Base-by-base conservation (phyloP, 2,888 invertebrate genomes). In the Apotomis betuletana region DNA sequence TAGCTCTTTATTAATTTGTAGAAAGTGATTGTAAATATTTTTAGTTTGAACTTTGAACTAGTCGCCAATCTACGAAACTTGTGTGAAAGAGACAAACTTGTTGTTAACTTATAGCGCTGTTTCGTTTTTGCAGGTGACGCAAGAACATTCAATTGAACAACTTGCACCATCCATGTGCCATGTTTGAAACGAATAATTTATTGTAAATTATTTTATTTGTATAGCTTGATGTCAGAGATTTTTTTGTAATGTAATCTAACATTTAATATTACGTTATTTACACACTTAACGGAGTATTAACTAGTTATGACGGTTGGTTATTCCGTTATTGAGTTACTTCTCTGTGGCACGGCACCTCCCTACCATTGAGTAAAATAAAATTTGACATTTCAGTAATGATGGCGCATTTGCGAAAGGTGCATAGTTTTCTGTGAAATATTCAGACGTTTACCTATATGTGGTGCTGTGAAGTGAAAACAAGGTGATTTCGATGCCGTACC, bases 401-500 rank as follows among this genome's bases (percentile, higher is more conserved):
- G 92, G 92, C 90, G 90, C 89, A 90, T 86, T 90, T 89, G 91
- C 84, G 85, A 86, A 87, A 89, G 90, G 87, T 87, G 89, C 85
- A 86, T 89, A 89, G 81, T 83, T 87, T 89, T 83, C 80, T 85
- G 83, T 90, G 73, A 77, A 77, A 41, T 58, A 63, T 63, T 69
- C 61, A 58, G 62, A 57, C 73, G 58, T 77, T 78, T 80, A 78
- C 75, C 79, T 86, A 83, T 85, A 81, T 85, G 83, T 87, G 77
- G 87, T 90, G 87, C 80, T 79, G 89, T 90, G 88, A 84, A 89
- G 90, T 92, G 89, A 89, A 89, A 90, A 87, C 79, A 86, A 87
- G 82, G 86, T 85, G 85, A 80, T 84, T 81, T 89, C 87, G 83
- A 94, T 94, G 93, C 90, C 93, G 90, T 93, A 92, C 88, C 90